A percentile compares a stretch with the other conserved stretches of the same genome.
Conservation (phyloP, 2,888 invertebrate genomes). For the Gastracanthus pulcherrimus region DNA sequence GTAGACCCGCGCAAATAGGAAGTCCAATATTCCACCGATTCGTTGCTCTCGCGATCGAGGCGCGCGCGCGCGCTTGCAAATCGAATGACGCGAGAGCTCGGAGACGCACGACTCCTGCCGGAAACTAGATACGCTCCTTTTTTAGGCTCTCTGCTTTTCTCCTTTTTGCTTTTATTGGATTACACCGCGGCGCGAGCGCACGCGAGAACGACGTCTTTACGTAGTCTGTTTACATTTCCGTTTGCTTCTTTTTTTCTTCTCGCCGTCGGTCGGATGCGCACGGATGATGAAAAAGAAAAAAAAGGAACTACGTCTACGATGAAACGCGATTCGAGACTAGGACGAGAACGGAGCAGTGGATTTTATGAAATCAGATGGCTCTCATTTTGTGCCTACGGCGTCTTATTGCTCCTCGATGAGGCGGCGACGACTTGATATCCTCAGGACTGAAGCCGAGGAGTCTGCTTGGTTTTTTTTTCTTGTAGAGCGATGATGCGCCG, state of each 20-base stretch:
- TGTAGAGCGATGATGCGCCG: too few relatives aligned
- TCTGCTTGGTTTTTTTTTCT: too few relatives aligned
- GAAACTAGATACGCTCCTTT: conserved; percentile 41
- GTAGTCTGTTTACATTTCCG: conserved; percentile 10
- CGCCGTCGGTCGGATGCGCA: not conserved
- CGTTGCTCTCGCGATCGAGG: conserved; percentile 25
- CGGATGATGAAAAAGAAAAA: not conserved
- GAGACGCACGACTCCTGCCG: not conserved
- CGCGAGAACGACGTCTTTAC: not conserved
- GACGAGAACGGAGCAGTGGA: too few relatives aligned
- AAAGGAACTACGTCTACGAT: not conserved
- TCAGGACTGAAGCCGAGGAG: too few relatives aligned
- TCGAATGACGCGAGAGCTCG: conserved; percentile 22
- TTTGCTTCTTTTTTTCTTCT: not conserved
- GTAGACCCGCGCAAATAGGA: not conserved
- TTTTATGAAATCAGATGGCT: not conserved
- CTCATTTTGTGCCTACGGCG: too few relatives aligned
- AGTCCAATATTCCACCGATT: conserved; percentile 49
- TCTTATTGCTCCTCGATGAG: too few relatives aligned
- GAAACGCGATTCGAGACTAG: too few relatives aligned
- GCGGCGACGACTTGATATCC: too few relatives aligned
- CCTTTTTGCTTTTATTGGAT: not conserved
- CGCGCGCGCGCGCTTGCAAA: too few relatives aligned
- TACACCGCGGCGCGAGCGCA: too few relatives aligned
- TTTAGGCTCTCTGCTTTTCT: conserved; percentile 15